A percentile compares a stretch with the other conserved stretches of the same genome.
Conservation (phyloP, 2,888 invertebrate genomes). For the Brachynemurus nebulosus region DNA sequence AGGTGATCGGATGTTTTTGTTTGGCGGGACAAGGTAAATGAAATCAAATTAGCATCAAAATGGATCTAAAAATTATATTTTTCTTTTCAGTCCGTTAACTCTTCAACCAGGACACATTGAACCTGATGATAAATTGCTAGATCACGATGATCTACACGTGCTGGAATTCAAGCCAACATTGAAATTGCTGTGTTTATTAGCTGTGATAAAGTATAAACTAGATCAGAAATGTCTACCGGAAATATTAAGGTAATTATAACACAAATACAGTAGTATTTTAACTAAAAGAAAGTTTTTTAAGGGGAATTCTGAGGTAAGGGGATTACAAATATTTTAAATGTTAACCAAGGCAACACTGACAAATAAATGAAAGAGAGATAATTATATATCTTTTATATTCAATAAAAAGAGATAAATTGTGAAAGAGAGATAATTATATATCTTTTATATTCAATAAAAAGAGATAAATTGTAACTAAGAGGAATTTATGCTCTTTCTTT, state of each 20-base stretch:
- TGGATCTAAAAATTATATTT: neutral
- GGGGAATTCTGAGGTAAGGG: too few relatives aligned
- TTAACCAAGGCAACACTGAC: too few relatives aligned
- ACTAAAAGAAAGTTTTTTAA: too few relatives aligned
- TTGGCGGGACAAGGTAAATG: constrained; percentile 76
- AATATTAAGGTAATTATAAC: constrained; percentile 43
- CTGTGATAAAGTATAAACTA: constrained; percentile 48
- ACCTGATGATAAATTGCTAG: constrained; percentile 43
- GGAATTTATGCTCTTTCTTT: too few relatives aligned
- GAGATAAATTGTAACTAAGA: too few relatives aligned
- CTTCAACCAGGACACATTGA: constrained; percentile 25
- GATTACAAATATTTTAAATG: too few relatives aligned
- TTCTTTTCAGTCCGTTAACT: constrained; percentile 14
- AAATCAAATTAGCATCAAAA: constrained; percentile 1
- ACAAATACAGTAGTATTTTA: too few relatives aligned
- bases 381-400: too few relatives aligned
- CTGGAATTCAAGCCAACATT: constrained; percentile 65
- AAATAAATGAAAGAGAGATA: too few relatives aligned
- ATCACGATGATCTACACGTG: constrained; percentile 72
- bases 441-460: too few relatives aligned
- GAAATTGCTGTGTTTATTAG: constrained; percentile 55
- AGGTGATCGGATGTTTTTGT: constrained; percentile 60
- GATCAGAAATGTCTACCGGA: constrained; percentile 48
- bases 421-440: too few relatives aligned
- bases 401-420: too few relatives aligned